A percentile compares a stretch with the other conserved stretches of the same genome.
phyloP scores from a whole-genome alignment of 1,140 invertebrate species.

The Drosophila nebulosa region DNA sequence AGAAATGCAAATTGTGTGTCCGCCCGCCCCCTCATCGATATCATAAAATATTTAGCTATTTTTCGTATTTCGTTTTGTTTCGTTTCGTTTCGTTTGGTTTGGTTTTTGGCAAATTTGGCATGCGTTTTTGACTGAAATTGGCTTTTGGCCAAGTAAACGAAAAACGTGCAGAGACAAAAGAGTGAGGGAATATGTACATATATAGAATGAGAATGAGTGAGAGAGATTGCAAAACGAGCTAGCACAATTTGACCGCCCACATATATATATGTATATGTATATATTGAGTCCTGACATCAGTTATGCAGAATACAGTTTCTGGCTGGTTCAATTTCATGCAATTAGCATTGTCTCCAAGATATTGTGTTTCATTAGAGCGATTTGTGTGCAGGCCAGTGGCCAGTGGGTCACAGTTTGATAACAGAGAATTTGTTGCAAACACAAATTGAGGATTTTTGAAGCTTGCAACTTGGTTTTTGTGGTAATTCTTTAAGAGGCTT shows the following conservation, averaged over 20 bases:
- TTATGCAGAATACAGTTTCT: constrained; percentile 31
- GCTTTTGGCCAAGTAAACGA: constrained; percentile 69
- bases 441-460: constrained; percentile 26
- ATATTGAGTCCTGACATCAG: not conserved
- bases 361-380: constrained; percentile 71
- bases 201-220: not conserved
- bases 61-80: constrained; percentile 68
- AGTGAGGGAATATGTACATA: not conserved
- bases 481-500: not conserved
- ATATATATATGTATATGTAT: not conserved
- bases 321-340: constrained; percentile 44
- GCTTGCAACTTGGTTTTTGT: constrained; percentile 38
- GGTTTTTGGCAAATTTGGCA: constrained; percentile 73
- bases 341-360: constrained; percentile 67
- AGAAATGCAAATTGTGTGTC: constrained; percentile 41
- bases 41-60: constrained; percentile 77
- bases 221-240: not conserved
- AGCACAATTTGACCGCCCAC: not conserved
- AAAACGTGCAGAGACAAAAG: constrained; percentile 10
- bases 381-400: constrained; percentile 14
- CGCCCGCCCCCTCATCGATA: constrained; percentile 60
- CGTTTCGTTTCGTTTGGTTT: constrained; percentile 66
- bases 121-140: constrained; percentile 68
- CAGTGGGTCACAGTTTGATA: constrained; percentile 64
- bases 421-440: constrained; percentile 55